Percentiles rank a stretch among this genome's conserved stretches.
phyloP scores from a whole-genome alignment of 1,140 invertebrate genomes.

The Pissodes strobi region DNA sequence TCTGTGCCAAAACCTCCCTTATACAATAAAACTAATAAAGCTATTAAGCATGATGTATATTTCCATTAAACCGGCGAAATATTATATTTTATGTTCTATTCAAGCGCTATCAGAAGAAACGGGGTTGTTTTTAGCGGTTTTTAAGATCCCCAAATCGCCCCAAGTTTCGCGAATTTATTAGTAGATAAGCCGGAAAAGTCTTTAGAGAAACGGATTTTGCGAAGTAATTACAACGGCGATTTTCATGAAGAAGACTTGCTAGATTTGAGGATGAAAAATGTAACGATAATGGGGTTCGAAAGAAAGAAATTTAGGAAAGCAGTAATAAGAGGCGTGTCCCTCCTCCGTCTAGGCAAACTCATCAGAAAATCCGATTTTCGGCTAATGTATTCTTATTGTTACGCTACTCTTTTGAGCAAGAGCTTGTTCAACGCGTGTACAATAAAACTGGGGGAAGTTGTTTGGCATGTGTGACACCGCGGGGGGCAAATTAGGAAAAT shows the following conservation, averaged over 20 bases:
- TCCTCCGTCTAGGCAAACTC: no score
- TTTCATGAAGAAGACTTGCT: neutral
- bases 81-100: conserved; percentile 6
- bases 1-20: no score
- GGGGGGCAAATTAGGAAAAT: conserved; percentile 2
- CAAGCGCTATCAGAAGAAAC: conserved; percentile 5
- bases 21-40: neutral
- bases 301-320: no score
- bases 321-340: no score
- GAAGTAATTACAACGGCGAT: conserved; percentile 16
- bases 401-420: no score
- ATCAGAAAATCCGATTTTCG: no score
- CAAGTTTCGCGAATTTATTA: conserved; percentile 15
- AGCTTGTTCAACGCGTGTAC: no score
- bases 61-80: conserved; percentile 11
- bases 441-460: conserved; percentile 2
- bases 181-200: conserved; percentile 18
- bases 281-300: no score
- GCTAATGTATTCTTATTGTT: no score
- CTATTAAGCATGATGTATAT: conserved; percentile 10
- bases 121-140: conserved; percentile 19
- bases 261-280: neutral
- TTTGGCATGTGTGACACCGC: conserved; percentile 1
- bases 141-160: conserved; percentile 13
- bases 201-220: conserved; percentile 2